Evolutionary conservation across 1,140 invertebrate species (phyloP).

Genomic region (Euwallacea similis): DNA sequence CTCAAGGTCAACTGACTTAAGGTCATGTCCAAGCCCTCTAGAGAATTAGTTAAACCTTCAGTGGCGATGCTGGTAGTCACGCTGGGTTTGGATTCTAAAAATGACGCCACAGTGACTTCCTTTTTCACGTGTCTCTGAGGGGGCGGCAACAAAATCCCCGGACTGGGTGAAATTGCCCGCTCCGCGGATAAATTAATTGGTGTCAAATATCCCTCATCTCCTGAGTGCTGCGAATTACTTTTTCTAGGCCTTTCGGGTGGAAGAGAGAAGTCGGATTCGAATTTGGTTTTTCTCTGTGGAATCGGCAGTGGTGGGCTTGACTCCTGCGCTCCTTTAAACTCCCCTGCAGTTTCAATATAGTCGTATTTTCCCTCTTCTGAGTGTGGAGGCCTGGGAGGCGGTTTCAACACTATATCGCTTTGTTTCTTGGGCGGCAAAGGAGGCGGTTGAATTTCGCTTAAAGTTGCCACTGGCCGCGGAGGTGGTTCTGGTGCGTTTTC

Average conservation of each 20-base stretch:
- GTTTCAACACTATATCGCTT: slow-evolving; percentile 54
- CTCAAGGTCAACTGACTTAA: slow-evolving; percentile 78
- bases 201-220: slow-evolving; percentile 65
- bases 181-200: slow-evolving; percentile 56
- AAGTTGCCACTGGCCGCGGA: slow-evolving; percentile 62
- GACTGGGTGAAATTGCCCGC: slow-evolving; percentile 8
- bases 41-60: slow-evolving; percentile 48
- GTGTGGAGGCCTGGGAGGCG: slow-evolving; percentile 68
- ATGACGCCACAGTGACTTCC: slow-evolving; percentile 45
- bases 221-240: slow-evolving; percentile 43
- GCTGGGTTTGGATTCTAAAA: slow-evolving; percentile 42
- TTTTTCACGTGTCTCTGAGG: slow-evolving; percentile 50
- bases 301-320: slow-evolving; percentile 63
- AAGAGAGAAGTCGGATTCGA: slow-evolving; percentile 54
- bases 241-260: slow-evolving; percentile 54
- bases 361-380: slow-evolving; percentile 63
- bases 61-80: slow-evolving; percentile 34
- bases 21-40: slow-evolving; percentile 69
- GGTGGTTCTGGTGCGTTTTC: slow-evolving; percentile 68
- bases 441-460: slow-evolving; percentile 69
- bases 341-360: slow-evolving; percentile 60
- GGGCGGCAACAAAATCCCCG: slow-evolving; percentile 49
- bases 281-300: slow-evolving; percentile 62
- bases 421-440: slow-evolving; percentile 84
- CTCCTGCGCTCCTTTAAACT: slow-evolving; percentile 46